Base-by-base conservation (phyloP, 2,797 vertebrate genomes). In the Rallus crepitans region DNA sequence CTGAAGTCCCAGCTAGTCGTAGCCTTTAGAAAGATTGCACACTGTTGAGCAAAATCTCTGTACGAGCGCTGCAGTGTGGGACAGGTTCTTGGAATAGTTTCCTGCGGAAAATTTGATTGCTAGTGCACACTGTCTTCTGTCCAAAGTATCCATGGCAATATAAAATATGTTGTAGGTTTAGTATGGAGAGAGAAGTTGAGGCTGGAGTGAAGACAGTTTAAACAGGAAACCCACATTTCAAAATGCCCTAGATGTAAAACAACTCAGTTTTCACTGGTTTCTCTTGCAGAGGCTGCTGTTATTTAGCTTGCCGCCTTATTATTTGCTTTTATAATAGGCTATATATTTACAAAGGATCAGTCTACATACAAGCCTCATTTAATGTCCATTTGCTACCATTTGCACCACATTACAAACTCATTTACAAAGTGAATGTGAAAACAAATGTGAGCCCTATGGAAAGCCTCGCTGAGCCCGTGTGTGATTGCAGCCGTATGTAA, bases 141-240 rank as follows among this genome's bases (percentile, higher is more conserved):
- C 93, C 96, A 94, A 92, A 96, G 93, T 97, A 96, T 97, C 96
- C 93, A 96, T 96, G 96, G 94, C 71, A 93, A 97, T 96, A 66
- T 93, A 77, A 96, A 96, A 92, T 93, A 87, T 82, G 88, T 93
- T 95, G 93, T 89, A 96, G 88, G 77, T 82, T 96, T 90, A 82
- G 82, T 57, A 70, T 39, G 75, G 91, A 93, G 96, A 94, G 73
- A 95, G 90, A 95, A 96, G 91, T 92, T 94, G 91, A 94, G 88
- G 70, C 83, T 93, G 82, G 85, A 94, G 79, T 76, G 93, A 91
- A 92, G 88, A 89, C 83, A 92, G 86, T 90, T 97, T 92, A 90
- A 97, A 94, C 94, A 95, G 94, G 93, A 95, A 97, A 96, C 81
- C 83, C 86, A 68, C 83, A 80, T 90, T 94, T 94, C 78, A 87